phyloP scores from a whole-genome alignment of 2,888 invertebrate species.

The Orthosia cruda region DNA sequence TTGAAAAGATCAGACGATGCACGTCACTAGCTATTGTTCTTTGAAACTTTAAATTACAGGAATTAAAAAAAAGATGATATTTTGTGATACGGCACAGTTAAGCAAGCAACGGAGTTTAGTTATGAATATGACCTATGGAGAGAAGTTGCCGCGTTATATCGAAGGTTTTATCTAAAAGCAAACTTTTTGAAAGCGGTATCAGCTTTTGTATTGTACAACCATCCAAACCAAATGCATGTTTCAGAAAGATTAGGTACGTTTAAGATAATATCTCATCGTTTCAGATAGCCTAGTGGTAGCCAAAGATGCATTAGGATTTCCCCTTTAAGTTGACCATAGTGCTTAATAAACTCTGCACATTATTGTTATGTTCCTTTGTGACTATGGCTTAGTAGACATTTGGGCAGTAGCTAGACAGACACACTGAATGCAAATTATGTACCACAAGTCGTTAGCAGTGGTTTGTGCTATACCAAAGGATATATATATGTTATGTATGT shows the following conservation, averaged over 20 bases:
- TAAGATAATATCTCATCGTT: neutral
- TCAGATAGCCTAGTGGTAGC: neutral
- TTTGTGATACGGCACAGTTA: too few relatives aligned
- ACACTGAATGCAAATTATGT: conserved; percentile 22
- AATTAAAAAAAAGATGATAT: neutral
- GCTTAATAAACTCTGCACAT: conserved; percentile 6
- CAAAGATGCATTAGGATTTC: neutral
- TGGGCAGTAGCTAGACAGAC: conserved; percentile 1
- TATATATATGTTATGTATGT: neutral
- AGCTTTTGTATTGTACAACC: too few relatives aligned
- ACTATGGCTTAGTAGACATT: conserved; percentile 5
- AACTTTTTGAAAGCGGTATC: too few relatives aligned
- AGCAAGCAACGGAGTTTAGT: neutral
- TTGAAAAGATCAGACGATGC: conserved; percentile 6
- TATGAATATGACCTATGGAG: neutral
- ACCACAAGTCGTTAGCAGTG: neutral
- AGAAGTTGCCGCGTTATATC: too few relatives aligned
- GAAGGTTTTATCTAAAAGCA: too few relatives aligned
- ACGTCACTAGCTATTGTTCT: conserved; percentile 11
- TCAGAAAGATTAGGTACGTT: neutral
- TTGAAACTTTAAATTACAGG: neutral
- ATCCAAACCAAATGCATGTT: too few relatives aligned
- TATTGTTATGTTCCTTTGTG: conserved; percentile 25
- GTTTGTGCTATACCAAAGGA: neutral
- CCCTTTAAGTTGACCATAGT: neutral